These are phyloP conservation scores for Cotesia vestalis DNA, from an alignment of 1,140 invertebrate genomes.

Conservation along the genomic window DNA sequence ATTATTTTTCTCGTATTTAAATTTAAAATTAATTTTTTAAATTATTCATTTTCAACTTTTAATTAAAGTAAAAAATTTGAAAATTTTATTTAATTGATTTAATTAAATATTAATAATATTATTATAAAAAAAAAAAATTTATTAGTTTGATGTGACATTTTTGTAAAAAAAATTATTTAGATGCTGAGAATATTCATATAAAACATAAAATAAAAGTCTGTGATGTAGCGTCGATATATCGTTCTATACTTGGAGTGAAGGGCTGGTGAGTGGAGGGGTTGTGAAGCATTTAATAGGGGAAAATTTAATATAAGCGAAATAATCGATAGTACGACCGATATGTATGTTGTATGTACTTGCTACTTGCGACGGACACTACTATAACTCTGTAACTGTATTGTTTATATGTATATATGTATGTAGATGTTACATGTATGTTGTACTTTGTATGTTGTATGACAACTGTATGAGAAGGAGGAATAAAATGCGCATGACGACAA, in stretches of 20 bases:
- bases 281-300: conserved; percentile 48
- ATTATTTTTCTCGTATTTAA: too few relatives aligned
- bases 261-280: conserved; percentile 51
- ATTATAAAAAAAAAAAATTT: not conserved
- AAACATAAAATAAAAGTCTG: conserved; percentile 17
- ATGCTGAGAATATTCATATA: too few relatives aligned
- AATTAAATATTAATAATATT: too few relatives aligned
- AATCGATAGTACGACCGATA: conserved; percentile 65
- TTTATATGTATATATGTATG: conserved; percentile 23
- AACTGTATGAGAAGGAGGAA: not conserved
- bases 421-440: conserved; percentile 7
- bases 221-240: conserved; percentile 66
- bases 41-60: too few relatives aligned
- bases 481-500: conserved; percentile 16
- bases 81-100: too few relatives aligned
- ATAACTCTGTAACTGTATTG: conserved; percentile 2
- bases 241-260: conserved; percentile 61
- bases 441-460: too few relatives aligned
- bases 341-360: conserved; percentile 45
- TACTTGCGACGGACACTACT: conserved; percentile 23
- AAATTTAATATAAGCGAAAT: conserved; percentile 64
- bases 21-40: too few relatives aligned
- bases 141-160: not conserved
- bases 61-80: too few relatives aligned
- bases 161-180: not conserved